Base-by-base conservation (phyloP, 2,888 invertebrate genomes). In the Drosophila yooni region DNA sequence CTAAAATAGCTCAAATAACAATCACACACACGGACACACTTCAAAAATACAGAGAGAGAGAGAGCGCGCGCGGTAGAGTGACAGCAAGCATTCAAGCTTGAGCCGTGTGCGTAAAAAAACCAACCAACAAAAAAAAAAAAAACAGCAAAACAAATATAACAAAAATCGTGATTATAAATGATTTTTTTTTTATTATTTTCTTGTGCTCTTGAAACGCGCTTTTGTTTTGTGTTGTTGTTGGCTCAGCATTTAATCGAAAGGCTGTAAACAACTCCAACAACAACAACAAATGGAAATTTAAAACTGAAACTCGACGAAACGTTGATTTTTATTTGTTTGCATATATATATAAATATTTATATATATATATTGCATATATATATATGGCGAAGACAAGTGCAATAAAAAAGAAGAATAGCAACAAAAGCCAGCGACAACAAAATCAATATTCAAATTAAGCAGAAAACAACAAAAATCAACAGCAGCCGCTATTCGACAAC, bases 401-500 rank as follows among this genome's bases (percentile, higher is more conserved):
- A 85, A 85, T 83, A 88, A 80, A 87, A 40, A 29, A 76, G 70
- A 62, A 52, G 67, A 80, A 70, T 51, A 70, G 58, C 59, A 82
- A 64, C 66, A 74, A 62, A 43, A 68, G 48, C 54, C 65, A 63
- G 54, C 27, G 67, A 53, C 63, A 81, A 74, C 72, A 83, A 85
- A 85, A 86, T 88, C 88, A 85, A 85, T 88, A 85, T 88, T 83
- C 76, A 81, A 88, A 85, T 85, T 79, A 86, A 81, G 68, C 75
- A 75, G 33, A 65, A 67, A 76, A 29, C 63, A 62, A 57, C 74
- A 76, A 38, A 54, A 66, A 61, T 46, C 67, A 59, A 25, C 66
- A 70, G 38, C 65, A 63, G 78, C 78, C 64, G 67, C 54, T 46
- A 78, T 77, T 74, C 71, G 74, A 78, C 79, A 81, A 76, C 82